Evolutionary conservation across 2,888 invertebrate genomes (phyloP).

Genomic region (Omphaloscelis lunosa): DNA sequence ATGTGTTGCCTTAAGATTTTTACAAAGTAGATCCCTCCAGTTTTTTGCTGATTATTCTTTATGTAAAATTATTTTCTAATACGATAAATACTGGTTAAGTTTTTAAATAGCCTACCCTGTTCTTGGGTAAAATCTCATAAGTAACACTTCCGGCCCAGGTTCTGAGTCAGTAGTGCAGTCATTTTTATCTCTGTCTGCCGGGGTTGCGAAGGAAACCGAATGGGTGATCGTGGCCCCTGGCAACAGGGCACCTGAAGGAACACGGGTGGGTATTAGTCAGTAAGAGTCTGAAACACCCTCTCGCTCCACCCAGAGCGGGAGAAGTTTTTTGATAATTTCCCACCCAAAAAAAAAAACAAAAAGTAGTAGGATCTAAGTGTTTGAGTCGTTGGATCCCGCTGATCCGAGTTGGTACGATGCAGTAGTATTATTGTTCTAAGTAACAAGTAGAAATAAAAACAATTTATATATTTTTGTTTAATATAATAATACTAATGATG

Average conservation of each 20-base stretch:
- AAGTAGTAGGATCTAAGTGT: too few species aligned
- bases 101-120: not conserved
- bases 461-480: constrained; percentile 4
- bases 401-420: not conserved
- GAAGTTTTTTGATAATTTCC: too few species aligned
- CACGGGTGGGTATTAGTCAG: too few species aligned
- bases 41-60: not conserved
- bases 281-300: too few species aligned
- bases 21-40: not conserved
- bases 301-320: too few species aligned
- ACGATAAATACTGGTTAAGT: not conserved
- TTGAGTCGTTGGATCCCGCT: not conserved
- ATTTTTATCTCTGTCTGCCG: too few species aligned
- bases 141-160: not conserved
- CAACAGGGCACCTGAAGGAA: too few species aligned
- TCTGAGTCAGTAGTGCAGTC: not conserved
- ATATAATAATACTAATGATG: constrained; percentile 32
- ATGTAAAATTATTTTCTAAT: not conserved
- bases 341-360: too few species aligned
- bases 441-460: constrained; percentile 8
- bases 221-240: too few species aligned
- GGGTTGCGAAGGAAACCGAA: too few species aligned
- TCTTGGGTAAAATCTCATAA: not conserved
- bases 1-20: not conserved
- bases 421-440: not conserved